Percentiles rank a stretch among this genome's conserved stretches.
phyloP scores from a whole-genome alignment of 2,113 vertebrate genomes.

The Paraplagusia blochii region DNA sequence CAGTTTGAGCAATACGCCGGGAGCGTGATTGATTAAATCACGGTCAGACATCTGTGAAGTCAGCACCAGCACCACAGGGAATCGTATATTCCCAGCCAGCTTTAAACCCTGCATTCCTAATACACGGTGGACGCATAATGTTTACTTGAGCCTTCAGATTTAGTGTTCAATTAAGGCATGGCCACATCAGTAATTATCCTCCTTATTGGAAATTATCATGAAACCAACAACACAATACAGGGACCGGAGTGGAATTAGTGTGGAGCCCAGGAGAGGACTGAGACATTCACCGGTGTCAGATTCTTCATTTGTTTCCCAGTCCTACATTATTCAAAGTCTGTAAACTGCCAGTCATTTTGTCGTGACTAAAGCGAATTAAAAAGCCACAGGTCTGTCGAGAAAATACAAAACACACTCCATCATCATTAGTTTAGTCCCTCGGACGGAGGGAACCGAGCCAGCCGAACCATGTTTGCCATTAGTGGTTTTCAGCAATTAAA shows the following conservation, averaged over 20 bases:
- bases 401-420: conserved; percentile 39
- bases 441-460: conserved; percentile 12
- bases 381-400: conserved; percentile 46
- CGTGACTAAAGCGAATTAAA: conserved; percentile 44
- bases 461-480: conserved; percentile 32
- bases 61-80: conserved; percentile 49
- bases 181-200: conserved; percentile 35
- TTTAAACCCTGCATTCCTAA: conserved; percentile 50
- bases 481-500: conserved; percentile 51
- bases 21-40: conserved; percentile 61
- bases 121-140: conserved; percentile 19
- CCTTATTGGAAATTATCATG: conserved; percentile 32
- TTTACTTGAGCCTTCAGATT: conserved; percentile 44
- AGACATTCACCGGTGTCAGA: conserved; percentile 21
- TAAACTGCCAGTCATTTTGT: conserved; percentile 32
- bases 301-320: not conserved
- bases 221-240: conserved; percentile 43
- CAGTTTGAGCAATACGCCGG: conserved; percentile 38
- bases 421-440: conserved; percentile 22
- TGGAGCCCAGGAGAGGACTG: conserved; percentile 13
- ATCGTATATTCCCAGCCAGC: conserved; percentile 41
- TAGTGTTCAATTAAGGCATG: conserved; percentile 52
- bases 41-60: conserved; percentile 63
- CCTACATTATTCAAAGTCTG: conserved; percentile 15
- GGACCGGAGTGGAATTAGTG: conserved; percentile 42